phyloP scores from a whole-genome alignment of 1,140 invertebrate species.

The Pseudomyrmex concolor region DNA sequence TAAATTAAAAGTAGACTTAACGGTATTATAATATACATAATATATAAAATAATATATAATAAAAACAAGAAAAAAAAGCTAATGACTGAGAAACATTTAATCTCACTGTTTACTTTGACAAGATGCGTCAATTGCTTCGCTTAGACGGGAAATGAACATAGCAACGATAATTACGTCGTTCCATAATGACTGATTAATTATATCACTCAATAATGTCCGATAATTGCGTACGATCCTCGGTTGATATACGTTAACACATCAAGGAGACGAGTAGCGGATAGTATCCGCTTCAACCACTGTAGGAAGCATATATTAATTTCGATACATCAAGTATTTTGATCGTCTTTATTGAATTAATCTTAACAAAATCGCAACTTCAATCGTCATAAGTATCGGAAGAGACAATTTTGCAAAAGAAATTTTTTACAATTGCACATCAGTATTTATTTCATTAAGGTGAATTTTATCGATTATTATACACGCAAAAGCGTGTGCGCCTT shows the following conservation, averaged over 20 bases:
- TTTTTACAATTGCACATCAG: no score
- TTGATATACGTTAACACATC: constrained; percentile 32
- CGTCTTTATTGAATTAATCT: no score
- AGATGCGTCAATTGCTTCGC: background rate
- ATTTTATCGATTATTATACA: no score
- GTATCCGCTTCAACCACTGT: constrained; percentile 6
- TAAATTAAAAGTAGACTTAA: background rate
- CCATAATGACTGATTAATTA: constrained; percentile 51
- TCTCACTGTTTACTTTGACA: background rate
- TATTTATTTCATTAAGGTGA: no score
- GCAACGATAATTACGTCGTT: constrained; percentile 29
- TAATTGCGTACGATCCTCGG: constrained; percentile 37
- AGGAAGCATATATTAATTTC: constrained; percentile 30
- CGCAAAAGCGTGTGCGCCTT: no score
- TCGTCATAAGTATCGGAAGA: background rate
- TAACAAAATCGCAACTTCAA: background rate
- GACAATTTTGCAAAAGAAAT: background rate
- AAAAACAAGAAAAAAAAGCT: background rate
- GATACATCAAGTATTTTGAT: constrained; percentile 4
- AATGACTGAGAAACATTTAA: background rate
- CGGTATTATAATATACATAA: background rate
- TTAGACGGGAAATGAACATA: constrained; percentile 20
- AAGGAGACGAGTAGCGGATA: constrained; percentile 11
- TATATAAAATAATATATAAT: background rate
- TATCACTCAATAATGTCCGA: constrained; percentile 45